Evolutionary conservation across 2,888 invertebrate genomes (phyloP).

Genomic region (Drosophila merina): DNA sequence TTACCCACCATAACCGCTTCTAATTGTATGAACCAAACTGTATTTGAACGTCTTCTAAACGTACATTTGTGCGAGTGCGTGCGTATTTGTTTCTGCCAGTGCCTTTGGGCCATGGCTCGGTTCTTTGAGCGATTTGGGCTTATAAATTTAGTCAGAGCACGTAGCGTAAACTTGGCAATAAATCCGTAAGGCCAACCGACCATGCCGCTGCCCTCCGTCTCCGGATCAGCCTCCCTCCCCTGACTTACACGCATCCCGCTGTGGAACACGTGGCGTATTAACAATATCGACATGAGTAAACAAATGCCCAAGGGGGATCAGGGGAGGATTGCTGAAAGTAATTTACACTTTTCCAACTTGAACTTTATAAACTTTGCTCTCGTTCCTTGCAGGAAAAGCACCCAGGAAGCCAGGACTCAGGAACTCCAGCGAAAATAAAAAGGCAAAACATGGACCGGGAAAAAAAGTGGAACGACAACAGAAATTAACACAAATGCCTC

Average conservation of each 20-base stretch:
- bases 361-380: slow-evolving; percentile 31
- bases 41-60: slow-evolving; percentile 30
- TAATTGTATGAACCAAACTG: slow-evolving; percentile 53
- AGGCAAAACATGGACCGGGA: slow-evolving; percentile 56
- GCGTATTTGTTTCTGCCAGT: slow-evolving; percentile 33
- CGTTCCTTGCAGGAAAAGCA: slow-evolving; percentile 21
- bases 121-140: slow-evolving; percentile 54
- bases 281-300: slow-evolving; percentile 77
- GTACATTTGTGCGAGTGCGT: slow-evolving; percentile 34
- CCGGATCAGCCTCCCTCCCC: slow-evolving; percentile 3
- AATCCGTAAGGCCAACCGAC: slow-evolving; percentile 61
- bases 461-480: slow-evolving; percentile 44
- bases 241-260: slow-evolving; percentile 36
- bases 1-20: slow-evolving; percentile 23
- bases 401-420: too few relatives aligned
- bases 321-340: slow-evolving; percentile 58
- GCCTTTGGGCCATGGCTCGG: slow-evolving; percentile 31
- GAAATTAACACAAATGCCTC: slow-evolving; percentile 77
- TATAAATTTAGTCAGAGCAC: slow-evolving; percentile 83
- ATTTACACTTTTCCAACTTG: slow-evolving; percentile 72
- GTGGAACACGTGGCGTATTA: slow-evolving; percentile 73
- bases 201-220: slow-evolving; percentile 21
- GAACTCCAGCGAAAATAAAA: neutral
- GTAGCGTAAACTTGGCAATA: slow-evolving; percentile 81
- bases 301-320: slow-evolving; percentile 54